Evolutionary conservation across 1,140 invertebrate species (phyloP).

Genomic region (Drosophila biarmipes): DNA sequence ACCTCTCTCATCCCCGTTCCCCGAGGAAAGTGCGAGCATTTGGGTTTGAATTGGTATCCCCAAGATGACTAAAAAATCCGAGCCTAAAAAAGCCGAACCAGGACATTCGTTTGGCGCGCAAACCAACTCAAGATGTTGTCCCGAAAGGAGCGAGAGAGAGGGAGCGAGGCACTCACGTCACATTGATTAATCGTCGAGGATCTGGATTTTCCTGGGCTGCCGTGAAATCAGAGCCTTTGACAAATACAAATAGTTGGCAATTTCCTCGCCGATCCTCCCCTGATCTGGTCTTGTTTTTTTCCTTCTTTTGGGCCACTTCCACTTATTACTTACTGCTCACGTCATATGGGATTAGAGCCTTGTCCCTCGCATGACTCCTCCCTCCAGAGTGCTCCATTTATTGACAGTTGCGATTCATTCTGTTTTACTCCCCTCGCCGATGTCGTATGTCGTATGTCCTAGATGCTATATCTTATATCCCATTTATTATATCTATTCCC

Average conservation of each 20-base stretch:
- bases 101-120: slow-evolving; percentile 37
- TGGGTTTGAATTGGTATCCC: slow-evolving; percentile 4
- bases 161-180: slow-evolving; percentile 57
- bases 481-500: not conserved
- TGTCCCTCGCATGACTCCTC: slow-evolving; percentile 17
- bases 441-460: no score
- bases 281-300: slow-evolving; percentile 30
- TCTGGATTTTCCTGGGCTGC: slow-evolving; percentile 23
- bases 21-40: not conserved
- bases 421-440: slow-evolving; percentile 15
- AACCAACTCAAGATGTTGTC: slow-evolving; percentile 27
- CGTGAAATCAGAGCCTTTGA: slow-evolving; percentile 70
- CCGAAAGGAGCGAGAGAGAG: not conserved
- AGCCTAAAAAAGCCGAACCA: slow-evolving; percentile 3
- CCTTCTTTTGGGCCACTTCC: slow-evolving; percentile 32
- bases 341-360: slow-evolving; percentile 62
- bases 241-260: slow-evolving; percentile 70
- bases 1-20: not conserved
- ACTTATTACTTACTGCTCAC: slow-evolving; percentile 56
- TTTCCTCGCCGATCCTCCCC: slow-evolving; percentile 18
- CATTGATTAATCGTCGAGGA: slow-evolving; percentile 76
- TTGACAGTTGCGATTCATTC: slow-evolving; percentile 70
- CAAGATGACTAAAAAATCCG: not conserved
- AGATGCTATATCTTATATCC: not conserved
- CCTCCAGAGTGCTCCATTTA: slow-evolving; percentile 61